Conservation (phyloP, 1,140 invertebrate species). For the Heliconius hewitsoni region DNA sequence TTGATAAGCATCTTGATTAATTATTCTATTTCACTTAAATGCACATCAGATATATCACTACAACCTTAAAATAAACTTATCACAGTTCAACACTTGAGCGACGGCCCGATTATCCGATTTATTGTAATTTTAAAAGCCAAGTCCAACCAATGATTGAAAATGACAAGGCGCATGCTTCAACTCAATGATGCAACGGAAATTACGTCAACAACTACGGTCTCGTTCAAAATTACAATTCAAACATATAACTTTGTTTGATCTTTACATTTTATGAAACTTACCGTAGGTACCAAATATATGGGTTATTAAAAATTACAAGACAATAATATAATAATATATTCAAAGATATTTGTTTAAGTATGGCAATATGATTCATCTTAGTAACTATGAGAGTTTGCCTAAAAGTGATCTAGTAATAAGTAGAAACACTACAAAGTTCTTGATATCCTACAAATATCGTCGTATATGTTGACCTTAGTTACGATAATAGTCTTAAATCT, state of each 20-base stretch:
- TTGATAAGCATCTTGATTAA: conserved; percentile 77
- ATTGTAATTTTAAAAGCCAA: conserved; percentile 77
- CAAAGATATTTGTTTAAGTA: no score
- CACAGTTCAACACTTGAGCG: conserved; percentile 75
- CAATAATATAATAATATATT: no score
- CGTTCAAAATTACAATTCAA: conserved; percentile 46
- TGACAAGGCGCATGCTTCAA: conserved; percentile 80
- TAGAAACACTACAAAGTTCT: no score
- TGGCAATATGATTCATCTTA: no score
- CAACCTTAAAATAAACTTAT: conserved; percentile 72
- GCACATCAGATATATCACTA: conserved; percentile 77
- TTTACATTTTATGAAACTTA: conserved; percentile 1
- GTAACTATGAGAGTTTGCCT: no score
- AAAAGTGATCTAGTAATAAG: no score
- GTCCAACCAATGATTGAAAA: conserved; percentile 74
- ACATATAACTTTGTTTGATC: neutral
- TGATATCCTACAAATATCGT: no score
- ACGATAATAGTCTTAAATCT: no score
- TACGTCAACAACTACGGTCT: conserved; percentile 63
- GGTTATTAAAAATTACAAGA: no score
- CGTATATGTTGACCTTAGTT: no score
- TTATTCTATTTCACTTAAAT: conserved; percentile 74
- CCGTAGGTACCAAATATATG: no score
- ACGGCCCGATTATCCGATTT: conserved; percentile 72
- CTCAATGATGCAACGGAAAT: conserved; percentile 76